phyloP scores from a whole-genome alignment of 2,797 vertebrate species.

The Poeciliopsis gracilis region DNA sequence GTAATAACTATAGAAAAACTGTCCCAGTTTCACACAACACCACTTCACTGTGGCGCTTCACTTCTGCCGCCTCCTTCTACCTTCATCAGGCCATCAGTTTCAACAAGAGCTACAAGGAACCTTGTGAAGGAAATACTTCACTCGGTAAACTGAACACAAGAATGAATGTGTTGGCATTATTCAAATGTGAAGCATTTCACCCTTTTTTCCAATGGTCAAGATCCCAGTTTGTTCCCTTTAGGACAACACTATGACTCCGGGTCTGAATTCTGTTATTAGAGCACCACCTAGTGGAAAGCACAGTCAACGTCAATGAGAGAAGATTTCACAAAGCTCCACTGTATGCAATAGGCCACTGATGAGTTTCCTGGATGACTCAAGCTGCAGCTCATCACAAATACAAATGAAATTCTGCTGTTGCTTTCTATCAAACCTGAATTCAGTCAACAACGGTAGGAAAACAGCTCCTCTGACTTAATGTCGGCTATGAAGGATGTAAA shows the following conservation, averaged over 20 bases:
- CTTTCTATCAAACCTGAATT: not conserved
- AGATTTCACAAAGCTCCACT: not conserved
- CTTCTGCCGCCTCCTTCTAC: too few relatives aligned
- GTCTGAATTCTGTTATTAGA: not conserved
- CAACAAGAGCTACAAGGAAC: not conserved
- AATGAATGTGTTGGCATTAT: constrained; percentile 21
- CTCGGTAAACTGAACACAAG: not conserved
- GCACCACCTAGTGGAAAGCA: constrained; percentile 4
- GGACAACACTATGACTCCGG: not conserved
- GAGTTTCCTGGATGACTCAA: not conserved
- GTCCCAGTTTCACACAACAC: too few relatives aligned
- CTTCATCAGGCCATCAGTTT: too few relatives aligned
- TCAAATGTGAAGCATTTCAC: constrained; percentile 1
- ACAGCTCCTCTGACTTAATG: not conserved
- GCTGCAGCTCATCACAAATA: not conserved
- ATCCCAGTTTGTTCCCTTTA: not conserved
- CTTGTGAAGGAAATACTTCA: not conserved
- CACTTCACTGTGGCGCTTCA: too few relatives aligned
- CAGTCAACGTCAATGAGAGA: not conserved
- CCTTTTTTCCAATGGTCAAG: not conserved
- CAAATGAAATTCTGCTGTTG: not conserved
- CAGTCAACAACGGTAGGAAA: not conserved
- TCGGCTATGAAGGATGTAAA: not conserved
- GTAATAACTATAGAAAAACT: too few relatives aligned
- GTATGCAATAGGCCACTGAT: not conserved